phyloP scores from a whole-genome alignment of 2,797 vertebrate genomes.

The Poecilia wingei region DNA sequence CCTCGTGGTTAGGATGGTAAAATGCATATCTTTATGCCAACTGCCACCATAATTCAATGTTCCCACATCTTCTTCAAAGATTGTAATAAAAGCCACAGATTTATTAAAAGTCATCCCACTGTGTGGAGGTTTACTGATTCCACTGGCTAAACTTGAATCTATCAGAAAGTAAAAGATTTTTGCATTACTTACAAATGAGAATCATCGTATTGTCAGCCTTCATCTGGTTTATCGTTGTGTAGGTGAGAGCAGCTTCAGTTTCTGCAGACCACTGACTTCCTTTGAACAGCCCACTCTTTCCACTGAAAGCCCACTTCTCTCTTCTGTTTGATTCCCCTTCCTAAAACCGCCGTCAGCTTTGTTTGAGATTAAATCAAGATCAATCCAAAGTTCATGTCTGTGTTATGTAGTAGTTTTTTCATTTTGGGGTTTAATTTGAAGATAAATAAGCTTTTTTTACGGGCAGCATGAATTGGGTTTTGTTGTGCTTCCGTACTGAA shows the following conservation, averaged over 20 bases:
- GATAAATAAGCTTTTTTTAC: not conserved
- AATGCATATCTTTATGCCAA: not conserved
- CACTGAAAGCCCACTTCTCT: slow-evolving; percentile 10
- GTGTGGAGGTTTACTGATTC: too few species aligned
- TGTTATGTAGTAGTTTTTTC: not conserved
- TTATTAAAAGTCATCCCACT: not conserved
- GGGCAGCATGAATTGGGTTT: not conserved
- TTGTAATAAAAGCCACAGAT: not conserved
- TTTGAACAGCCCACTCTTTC: slow-evolving; percentile 16
- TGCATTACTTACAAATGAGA: slow-evolving; percentile 32
- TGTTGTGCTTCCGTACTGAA: not conserved
- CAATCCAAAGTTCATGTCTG: not conserved
- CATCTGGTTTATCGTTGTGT: not conserved
- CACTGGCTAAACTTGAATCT: not conserved
- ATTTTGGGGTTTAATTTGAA: not conserved
- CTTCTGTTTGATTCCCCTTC: not conserved
- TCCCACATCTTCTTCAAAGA: not conserved
- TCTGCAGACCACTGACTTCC: slow-evolving; percentile 12
- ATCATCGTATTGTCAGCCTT: not conserved
- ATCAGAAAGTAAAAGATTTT: not conserved
- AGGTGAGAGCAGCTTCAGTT: not conserved
- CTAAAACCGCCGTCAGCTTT: not conserved
- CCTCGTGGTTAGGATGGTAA: not conserved
- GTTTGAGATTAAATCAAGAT: not conserved
- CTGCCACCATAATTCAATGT: not conserved